Evolutionary conservation across 2,113 vertebrate genomes (phyloP).

Genomic region (Laterallus jamaicensis): DNA sequence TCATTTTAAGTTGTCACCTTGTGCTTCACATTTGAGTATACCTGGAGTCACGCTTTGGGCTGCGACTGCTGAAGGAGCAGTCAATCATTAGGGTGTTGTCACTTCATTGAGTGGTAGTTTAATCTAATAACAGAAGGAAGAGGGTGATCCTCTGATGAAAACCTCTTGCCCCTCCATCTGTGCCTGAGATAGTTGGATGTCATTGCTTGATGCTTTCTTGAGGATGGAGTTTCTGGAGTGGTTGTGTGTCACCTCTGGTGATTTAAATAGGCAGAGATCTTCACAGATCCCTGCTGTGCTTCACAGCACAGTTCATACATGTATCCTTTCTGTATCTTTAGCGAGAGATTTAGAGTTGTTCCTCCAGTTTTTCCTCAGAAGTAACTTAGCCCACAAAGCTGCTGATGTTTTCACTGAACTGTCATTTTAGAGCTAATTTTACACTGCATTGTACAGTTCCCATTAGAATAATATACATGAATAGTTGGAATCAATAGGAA

Average conservation of each 20-base stretch:
- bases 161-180: neutral
- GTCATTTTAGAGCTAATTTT: neutral
- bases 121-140: neutral
- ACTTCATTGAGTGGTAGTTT: neutral
- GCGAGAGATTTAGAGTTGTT: neutral
- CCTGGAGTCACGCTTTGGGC: neutral
- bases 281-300: neutral
- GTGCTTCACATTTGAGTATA: neutral
- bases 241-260: neutral
- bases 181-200: neutral
- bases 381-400: neutral
- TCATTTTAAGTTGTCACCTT: neutral
- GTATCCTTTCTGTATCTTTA: neutral
- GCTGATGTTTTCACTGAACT: neutral
- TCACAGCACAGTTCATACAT: neutral
- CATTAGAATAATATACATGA: neutral
- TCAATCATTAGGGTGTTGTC: neutral
- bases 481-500: neutral
- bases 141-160: neutral
- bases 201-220: neutral
- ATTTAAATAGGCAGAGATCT: neutral
- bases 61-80: neutral
- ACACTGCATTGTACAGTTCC: neutral
- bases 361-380: neutral
- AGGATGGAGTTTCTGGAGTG: neutral